These are phyloP conservation scores for Haliclona indistincta DNA, from an alignment of 37 sponge, comb jelly and placozoan species.

Conservation along the genomic window DNA sequence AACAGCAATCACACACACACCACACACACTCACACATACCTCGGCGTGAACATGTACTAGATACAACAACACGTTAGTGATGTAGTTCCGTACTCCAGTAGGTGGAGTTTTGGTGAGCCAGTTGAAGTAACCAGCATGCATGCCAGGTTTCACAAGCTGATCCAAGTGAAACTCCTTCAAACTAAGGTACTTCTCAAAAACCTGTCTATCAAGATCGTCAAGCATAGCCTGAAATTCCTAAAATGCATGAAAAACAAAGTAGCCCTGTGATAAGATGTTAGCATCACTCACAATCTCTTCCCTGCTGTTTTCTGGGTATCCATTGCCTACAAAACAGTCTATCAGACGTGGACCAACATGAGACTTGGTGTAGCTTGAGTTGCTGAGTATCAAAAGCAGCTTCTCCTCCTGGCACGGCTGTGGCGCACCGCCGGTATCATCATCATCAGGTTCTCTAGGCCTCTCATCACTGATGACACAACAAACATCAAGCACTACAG, in stretches of 20 bases:
- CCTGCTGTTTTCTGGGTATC: constrained; percentile 58
- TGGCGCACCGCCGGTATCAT: no score
- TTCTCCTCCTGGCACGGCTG: constrained; percentile 76
- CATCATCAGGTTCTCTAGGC: no score
- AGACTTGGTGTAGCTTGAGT: constrained; percentile 59
- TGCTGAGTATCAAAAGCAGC: constrained; percentile 83
- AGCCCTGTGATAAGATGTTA: background rate
- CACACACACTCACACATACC: constrained; percentile 24
- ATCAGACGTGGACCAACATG: constrained; percentile 76
- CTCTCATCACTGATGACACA: no score
- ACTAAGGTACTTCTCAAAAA: constrained; percentile 77
- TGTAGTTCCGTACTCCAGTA: constrained; percentile 56
- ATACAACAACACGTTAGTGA: constrained; percentile 67
- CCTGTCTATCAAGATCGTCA: constrained; percentile 48
- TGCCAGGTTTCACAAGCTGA: constrained; percentile 60
- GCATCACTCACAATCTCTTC: background rate
- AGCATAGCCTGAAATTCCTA: constrained; percentile 52
- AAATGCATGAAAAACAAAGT: background rate
- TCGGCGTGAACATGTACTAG: constrained; percentile 81
- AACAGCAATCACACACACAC: background rate
- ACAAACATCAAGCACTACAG: no score
- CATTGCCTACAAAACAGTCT: constrained; percentile 74
- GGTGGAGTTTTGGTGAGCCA: constrained; percentile 64
- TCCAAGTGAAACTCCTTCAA: constrained; percentile 52
- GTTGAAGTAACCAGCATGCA: constrained; percentile 70